Conservation (phyloP, 2,888 invertebrate genomes). For the Agapostemon virescens region DNA sequence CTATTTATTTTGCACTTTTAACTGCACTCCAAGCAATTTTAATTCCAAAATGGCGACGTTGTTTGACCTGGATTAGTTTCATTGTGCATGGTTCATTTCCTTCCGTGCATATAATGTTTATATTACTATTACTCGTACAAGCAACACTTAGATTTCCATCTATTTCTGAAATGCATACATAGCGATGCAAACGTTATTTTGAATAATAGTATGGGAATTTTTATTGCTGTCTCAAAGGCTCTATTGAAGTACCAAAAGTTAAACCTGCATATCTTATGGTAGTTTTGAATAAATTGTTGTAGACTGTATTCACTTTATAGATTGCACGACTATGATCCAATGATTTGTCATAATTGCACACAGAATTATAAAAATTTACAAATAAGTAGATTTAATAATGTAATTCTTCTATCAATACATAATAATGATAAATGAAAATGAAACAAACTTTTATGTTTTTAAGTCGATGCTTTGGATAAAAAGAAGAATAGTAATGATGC, state of each 20-base stretch:
- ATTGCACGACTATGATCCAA: background rate
- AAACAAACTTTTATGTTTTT: background rate
- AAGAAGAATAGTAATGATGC: background rate
- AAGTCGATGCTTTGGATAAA: background rate
- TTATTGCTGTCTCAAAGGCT: too few relatives aligned
- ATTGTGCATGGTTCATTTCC: too few relatives aligned
- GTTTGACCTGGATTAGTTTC: too few relatives aligned
- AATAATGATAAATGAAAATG: background rate
- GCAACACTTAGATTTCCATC: too few relatives aligned
- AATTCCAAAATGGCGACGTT: too few relatives aligned
- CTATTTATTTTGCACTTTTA: background rate
- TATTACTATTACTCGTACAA: too few relatives aligned
- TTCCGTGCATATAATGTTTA: too few relatives aligned
- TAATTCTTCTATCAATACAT: background rate
- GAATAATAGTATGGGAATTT: too few relatives aligned
- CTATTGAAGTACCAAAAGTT: too few relatives aligned
- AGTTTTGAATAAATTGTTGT: background rate
- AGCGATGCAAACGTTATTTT: too few relatives aligned
- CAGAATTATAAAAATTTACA: background rate
- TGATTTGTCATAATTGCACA: background rate
- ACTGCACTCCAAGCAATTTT: too few relatives aligned
- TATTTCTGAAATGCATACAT: too few relatives aligned
- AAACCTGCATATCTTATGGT: background rate
- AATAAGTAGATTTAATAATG: background rate
- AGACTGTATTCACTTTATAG: background rate